A percentile compares a stretch with the other conserved stretches of the same genome.
These are phyloP conservation scores for Eupithecia exiguata DNA, from an alignment of 2,888 invertebrate genomes.

Conservation along the genomic window DNA sequence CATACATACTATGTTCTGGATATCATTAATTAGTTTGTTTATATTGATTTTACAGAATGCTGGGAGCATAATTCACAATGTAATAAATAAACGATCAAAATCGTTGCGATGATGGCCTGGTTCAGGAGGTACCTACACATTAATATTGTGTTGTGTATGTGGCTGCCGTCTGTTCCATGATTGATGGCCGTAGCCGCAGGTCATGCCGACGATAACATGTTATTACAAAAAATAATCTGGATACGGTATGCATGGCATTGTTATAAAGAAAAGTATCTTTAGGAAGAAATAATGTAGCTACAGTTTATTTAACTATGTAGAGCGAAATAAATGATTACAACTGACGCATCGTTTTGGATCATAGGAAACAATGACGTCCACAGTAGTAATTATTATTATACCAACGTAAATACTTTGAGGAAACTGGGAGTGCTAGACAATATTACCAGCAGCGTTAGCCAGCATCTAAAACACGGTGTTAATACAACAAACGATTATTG, in stretches of 20 bases:
- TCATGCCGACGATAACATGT: constrained; percentile 58
- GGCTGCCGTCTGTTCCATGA: constrained; percentile 47
- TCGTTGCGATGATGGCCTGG: constrained; percentile 23
- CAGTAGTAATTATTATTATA: neutral
- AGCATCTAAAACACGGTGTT: neutral
- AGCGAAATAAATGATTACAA: neutral
- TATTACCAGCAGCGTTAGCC: neutral
- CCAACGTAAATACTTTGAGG: neutral
- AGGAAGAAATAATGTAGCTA: neutral
- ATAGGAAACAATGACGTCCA: neutral
- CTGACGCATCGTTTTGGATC: neutral
- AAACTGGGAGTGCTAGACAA: neutral
- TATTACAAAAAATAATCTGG: constrained; percentile 51
- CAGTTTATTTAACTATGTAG: neutral
- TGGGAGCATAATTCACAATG: constrained; percentile 37
- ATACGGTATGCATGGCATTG: constrained; percentile 21
- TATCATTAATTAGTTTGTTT: constrained; percentile 39
- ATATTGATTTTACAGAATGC: constrained; percentile 32
- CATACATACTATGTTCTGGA: constrained; percentile 24
- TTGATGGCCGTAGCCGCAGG: constrained; percentile 60
- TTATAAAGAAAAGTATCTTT: neutral
- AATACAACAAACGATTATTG: constrained; percentile 12
- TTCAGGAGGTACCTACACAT: constrained; percentile 21
- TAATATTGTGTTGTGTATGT: constrained; percentile 19
- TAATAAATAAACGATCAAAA: constrained; percentile 30